These are phyloP conservation scores for Eupristina koningsbergeri DNA, from an alignment of 1,140 invertebrate genomes.

Conservation along the genomic window DNA sequence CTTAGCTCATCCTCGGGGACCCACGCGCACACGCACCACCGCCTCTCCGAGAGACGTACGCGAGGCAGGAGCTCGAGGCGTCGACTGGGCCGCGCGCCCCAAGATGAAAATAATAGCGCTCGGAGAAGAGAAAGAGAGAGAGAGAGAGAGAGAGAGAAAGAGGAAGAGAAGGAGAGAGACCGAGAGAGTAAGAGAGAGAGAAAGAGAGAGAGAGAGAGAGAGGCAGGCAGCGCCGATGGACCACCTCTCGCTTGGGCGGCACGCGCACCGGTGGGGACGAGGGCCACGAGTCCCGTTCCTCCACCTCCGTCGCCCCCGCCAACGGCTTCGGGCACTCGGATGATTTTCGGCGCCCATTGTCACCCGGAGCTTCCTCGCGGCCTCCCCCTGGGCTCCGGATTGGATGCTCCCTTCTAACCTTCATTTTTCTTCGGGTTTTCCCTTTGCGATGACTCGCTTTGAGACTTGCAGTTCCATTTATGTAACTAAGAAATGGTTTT, in stretches of 20 bases:
- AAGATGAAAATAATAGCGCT: conserved; percentile 23
- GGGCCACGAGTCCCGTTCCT: not conserved
- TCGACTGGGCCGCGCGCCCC: conserved; percentile 11
- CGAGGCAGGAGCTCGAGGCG: conserved; percentile 18
- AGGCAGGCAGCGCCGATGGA: conserved; percentile 42
- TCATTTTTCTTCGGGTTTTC: too few species aligned
- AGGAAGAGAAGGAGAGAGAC: not conserved
- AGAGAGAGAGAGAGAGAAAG: not conserved
- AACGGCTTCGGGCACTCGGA: too few species aligned
- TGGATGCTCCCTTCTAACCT: too few species aligned
- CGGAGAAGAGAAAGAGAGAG: not conserved
- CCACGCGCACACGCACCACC: not conserved
- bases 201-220: conserved; percentile 36
- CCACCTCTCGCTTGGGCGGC: conserved; percentile 36
- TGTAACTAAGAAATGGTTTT: too few species aligned
- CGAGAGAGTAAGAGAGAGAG: conserved; percentile 38
- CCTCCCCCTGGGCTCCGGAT: not conserved
- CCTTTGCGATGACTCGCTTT: too few species aligned
- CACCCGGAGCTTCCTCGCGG: not conserved
- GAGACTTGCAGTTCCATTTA: too few species aligned
- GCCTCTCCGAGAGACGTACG: not conserved
- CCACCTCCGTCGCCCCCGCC: not conserved
- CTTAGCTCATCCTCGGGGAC: not conserved
- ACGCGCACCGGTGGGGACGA: conserved; percentile 12
- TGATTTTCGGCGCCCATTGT: not conserved